phyloP scores from a whole-genome alignment of 2,113 vertebrate genomes.

The Ahaetulla prasina region DNA sequence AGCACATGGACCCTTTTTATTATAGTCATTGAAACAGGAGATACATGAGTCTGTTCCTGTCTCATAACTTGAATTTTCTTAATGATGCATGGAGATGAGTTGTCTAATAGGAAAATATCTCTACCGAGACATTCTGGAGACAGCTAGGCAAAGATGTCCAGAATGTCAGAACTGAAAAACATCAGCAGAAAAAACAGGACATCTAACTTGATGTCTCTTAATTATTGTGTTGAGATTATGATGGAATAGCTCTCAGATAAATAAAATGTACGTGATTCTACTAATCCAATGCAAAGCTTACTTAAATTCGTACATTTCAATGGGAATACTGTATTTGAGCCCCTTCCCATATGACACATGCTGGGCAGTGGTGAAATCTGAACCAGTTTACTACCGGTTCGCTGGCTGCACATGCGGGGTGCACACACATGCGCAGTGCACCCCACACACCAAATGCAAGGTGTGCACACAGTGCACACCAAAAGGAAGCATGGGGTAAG shows the following conservation, averaged over 20 bases:
- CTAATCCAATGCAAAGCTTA: background rate
- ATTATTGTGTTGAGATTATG: background rate
- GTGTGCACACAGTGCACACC: too few relatives aligned
- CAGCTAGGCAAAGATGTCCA: background rate
- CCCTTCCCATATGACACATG: background rate
- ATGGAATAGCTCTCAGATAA: background rate
- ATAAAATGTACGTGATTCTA: background rate
- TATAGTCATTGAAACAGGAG: constrained; percentile 2
- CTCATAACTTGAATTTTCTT: constrained; percentile 4
- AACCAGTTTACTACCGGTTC: too few relatives aligned
- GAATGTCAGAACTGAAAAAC: background rate
- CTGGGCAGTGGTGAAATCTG: too few relatives aligned
- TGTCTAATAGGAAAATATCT: background rate
- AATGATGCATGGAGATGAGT: background rate
- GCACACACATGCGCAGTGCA: too few relatives aligned
- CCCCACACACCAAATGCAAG: too few relatives aligned
- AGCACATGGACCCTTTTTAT: background rate
- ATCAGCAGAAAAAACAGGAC: constrained; percentile 17
- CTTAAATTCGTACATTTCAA: background rate
- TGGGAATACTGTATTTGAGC: background rate
- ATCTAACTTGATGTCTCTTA: background rate
- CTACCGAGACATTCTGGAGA: constrained; percentile 20
- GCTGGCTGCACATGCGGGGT: too few relatives aligned
- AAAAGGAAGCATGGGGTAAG: too few relatives aligned
- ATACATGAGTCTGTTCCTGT: background rate